These are phyloP conservation scores for Caenorhabditis parvicauda DNA, from an alignment of 2,888 invertebrate species.

Conservation along the genomic window DNA sequence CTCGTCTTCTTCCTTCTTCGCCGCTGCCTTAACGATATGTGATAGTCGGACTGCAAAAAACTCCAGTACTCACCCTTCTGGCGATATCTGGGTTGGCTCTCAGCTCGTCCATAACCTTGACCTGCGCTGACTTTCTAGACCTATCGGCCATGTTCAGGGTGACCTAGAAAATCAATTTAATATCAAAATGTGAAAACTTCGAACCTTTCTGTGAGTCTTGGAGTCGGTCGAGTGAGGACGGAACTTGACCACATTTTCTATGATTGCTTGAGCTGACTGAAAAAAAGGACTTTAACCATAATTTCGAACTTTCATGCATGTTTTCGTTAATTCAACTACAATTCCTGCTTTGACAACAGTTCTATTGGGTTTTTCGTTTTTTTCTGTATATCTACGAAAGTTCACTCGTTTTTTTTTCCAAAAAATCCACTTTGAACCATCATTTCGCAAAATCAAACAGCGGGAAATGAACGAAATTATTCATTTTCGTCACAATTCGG, in stretches of 20 bases:
- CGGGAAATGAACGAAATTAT: no score
- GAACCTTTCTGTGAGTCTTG: conserved; percentile 93
- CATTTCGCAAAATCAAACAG: no score
- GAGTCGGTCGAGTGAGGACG: conserved; percentile 97
- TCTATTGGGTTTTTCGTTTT: no score
- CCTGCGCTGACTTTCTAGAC: conserved; percentile 86
- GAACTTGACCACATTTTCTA: conserved; percentile 92
- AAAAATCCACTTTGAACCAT: no score
- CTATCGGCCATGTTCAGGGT: conserved; percentile 93
- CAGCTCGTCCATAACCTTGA: conserved; percentile 90
- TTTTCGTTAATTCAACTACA: background rate
- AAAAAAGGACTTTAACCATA: no score
- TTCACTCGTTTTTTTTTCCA: background rate
- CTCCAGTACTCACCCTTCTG: conserved; percentile 32
- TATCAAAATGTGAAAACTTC: background rate
- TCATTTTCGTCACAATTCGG: no score
- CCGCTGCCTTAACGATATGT: background rate
- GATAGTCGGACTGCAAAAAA: background rate
- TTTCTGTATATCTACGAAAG: no score
- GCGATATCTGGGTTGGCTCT: conserved; percentile 91
- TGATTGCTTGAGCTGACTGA: conserved; percentile 77
- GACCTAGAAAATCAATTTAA: conserved; percentile 61
- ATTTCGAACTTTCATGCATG: no score
- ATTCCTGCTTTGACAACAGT: no score
- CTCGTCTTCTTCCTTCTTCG: conserved; percentile 91